phyloP scores from a whole-genome alignment of 1,140 invertebrate species.

The Drosophila miranda region DNA sequence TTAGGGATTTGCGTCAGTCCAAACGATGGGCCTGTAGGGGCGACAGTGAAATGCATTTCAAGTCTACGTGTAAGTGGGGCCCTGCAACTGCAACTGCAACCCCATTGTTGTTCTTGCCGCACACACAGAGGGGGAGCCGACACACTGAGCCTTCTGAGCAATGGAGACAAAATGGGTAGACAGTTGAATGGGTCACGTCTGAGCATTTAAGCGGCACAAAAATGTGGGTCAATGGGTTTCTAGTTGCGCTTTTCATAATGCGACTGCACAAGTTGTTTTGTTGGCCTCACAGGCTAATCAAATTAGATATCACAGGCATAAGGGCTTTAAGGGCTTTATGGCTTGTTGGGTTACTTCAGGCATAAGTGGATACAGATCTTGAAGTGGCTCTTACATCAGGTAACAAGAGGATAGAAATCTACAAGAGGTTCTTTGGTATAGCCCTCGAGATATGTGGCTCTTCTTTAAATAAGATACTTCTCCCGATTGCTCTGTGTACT shows the following conservation, averaged over 20 bases:
- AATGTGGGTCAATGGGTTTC: slow-evolving; percentile 79
- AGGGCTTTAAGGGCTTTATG: too few species aligned
- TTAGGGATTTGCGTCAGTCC: slow-evolving; percentile 59
- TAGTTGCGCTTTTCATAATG: slow-evolving; percentile 74
- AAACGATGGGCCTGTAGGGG: slow-evolving; percentile 47
- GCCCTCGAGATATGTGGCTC: too few species aligned
- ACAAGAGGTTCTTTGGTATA: too few species aligned
- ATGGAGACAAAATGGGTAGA: slow-evolving; percentile 27
- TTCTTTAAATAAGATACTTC: too few species aligned
- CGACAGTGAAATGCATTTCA: slow-evolving; percentile 64
- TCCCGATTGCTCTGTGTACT: too few species aligned
- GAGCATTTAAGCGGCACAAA: slow-evolving; percentile 67
- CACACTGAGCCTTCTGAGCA: too few species aligned
- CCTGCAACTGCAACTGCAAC: too few species aligned
- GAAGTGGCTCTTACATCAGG: too few species aligned
- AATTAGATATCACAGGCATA: slow-evolving; percentile 33
- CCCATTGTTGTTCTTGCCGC: slow-evolving; percentile 50
- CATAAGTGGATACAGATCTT: too few species aligned
- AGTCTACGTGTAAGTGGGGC: slow-evolving; percentile 34
- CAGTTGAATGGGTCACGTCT: slow-evolving; percentile 50
- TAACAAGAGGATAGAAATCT: too few species aligned
- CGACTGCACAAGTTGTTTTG: slow-evolving; percentile 46
- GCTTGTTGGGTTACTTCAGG: too few species aligned
- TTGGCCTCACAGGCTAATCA: slow-evolving; percentile 49
- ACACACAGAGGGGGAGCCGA: slow-evolving; percentile 5